Base-by-base conservation (phyloP, 2,113 vertebrate species). In the Anguilla rostrata region DNA sequence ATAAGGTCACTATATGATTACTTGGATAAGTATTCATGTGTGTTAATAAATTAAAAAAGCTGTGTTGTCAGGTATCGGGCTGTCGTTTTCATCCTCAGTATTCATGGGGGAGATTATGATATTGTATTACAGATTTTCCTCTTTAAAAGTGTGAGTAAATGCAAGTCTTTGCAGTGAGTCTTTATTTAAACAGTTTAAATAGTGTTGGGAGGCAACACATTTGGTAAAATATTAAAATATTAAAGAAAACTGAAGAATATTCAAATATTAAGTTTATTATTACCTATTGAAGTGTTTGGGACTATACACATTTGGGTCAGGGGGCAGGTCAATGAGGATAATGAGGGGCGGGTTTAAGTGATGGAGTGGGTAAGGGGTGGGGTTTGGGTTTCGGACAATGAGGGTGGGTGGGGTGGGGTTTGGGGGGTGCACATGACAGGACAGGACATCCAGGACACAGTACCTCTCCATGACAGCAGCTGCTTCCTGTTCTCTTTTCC, bases 381-480 rank as follows among this genome's bases (percentile, higher is more conserved):
- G 49, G 4, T 78, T 60, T 9, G 63, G 63, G 63, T 1, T 26
- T 71, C 26, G 26, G 57, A 60, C 2, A 20, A n/a, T 71, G 26
- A n/a, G 80, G 81, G 91, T 39, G 78, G 39, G 29, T 84, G 90
- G 88, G 43, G 46, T 1, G 34, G n/a, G 14, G 82, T 60, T 90
- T 91, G 29, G 80, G 41, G 41, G 57, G 80, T 6, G 4, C 4
- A 26, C 29, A 39, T 88, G 88, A 93, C 88, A 90, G 86, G 85
- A 92, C 93, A 91, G 95, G 93, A 93, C 93, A 91, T 94, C 93
- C 88, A 85, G 92, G 87, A 90, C 93, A 96, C 92, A 95, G 95
- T 99, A 99, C 98, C 98, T 99, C 96, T 99, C 98, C 89, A 97
- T 98, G 93, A 96, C 88, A 90, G 96, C 93, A 85, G 97, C 96